Conservation (phyloP, 2,113 vertebrate genomes). For the Carlito syrichta region DNA sequence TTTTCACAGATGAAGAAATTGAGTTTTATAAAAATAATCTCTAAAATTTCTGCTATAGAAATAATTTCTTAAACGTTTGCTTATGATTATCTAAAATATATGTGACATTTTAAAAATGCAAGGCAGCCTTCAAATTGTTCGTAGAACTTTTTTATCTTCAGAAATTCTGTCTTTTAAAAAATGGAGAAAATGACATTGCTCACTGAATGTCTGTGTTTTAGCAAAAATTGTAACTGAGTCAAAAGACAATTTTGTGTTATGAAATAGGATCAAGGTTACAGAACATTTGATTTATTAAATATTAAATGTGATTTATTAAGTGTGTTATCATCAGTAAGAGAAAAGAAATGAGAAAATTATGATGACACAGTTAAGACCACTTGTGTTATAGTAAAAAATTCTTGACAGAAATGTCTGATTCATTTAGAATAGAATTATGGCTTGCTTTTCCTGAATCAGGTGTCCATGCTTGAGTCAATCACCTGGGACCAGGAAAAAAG, state of each 20-base stretch:
- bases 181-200: neutral
- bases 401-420: neutral
- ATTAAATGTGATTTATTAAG: neutral
- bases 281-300: neutral
- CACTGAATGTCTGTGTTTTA: neutral
- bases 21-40: neutral
- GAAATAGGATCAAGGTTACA: neutral
- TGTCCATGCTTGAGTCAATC: neutral
- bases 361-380: too few relatives aligned
- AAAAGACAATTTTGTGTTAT: neutral
- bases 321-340: neutral
- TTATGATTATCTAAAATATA: slow-evolving; percentile 11
- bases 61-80: neutral
- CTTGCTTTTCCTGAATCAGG: neutral
- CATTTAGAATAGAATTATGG: neutral
- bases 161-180: neutral
- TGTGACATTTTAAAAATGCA: neutral
- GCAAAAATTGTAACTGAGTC: neutral
- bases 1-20: neutral
- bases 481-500: neutral
- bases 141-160: neutral
- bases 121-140: neutral
- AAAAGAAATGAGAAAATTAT: neutral
- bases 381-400: neutral
- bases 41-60: neutral